phyloP scores from a whole-genome alignment of 2,113 vertebrate species.

The Mionectes macconnelli region DNA sequence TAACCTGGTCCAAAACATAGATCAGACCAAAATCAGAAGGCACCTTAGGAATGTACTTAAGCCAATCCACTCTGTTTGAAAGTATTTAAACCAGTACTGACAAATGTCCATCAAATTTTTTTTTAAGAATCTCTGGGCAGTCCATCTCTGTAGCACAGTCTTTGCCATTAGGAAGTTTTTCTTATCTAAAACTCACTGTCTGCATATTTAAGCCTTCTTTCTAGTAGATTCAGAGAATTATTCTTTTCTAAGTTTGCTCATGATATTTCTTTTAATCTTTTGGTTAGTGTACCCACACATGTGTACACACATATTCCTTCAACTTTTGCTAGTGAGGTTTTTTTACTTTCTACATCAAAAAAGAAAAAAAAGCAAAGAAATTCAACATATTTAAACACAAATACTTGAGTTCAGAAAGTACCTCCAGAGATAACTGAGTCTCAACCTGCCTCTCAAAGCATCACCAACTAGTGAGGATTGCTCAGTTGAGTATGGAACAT shows the following conservation, averaged over 20 bases:
- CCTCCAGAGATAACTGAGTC: background rate
- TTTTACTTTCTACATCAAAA: background rate
- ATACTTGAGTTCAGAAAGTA: background rate
- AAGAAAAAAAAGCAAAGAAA: background rate
- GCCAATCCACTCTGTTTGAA: background rate
- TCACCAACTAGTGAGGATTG: background rate
- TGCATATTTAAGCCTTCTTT: background rate
- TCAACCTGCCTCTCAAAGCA: background rate
- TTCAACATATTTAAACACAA: background rate
- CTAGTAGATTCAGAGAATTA: background rate
- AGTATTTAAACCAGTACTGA: background rate
- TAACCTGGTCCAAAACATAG: background rate
- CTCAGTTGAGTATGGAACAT: background rate
- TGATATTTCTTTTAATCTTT: background rate
- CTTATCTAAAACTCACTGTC: background rate
- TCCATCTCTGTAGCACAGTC: background rate
- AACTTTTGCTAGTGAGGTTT: background rate
- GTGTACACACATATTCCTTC: background rate
- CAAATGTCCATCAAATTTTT: background rate
- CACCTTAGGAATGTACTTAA: background rate
- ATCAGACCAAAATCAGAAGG: background rate
- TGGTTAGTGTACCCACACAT: accelerated
- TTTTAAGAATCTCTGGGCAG: background rate
- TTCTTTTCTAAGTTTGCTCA: background rate
- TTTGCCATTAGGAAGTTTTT: background rate